These are phyloP conservation scores for Gastracanthus pulcherrimus DNA, from an alignment of 2,888 invertebrate genomes.

Conservation along the genomic window DNA sequence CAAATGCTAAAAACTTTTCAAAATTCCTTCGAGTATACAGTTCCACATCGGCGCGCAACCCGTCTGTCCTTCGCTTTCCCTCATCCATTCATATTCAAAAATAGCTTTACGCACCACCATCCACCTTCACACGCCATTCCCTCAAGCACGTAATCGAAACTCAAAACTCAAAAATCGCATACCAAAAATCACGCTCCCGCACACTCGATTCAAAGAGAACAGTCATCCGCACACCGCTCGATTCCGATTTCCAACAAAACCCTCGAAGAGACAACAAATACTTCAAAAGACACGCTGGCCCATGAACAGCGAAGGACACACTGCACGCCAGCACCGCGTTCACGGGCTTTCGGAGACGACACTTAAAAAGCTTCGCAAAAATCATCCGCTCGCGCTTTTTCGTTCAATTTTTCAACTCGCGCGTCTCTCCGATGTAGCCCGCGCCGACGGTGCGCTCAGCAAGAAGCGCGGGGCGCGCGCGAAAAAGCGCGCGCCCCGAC, in stretches of 20 bases:
- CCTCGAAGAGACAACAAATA: background rate
- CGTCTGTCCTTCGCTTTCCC: background rate
- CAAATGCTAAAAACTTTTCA: background rate
- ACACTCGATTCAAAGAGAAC: no score
- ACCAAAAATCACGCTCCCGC: no score
- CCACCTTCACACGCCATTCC: no score
- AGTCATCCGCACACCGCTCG: background rate
- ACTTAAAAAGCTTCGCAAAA: background rate
- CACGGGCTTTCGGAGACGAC: background rate
- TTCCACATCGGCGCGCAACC: background rate
- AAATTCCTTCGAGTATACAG: background rate
- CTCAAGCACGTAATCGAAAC: no score
- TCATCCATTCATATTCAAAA: background rate
- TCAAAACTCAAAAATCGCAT: background rate
- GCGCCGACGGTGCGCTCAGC: no score
- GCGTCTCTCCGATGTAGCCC: background rate
- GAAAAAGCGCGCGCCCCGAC: conserved; percentile 10
- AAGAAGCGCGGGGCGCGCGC: background rate
- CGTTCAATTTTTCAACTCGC: background rate
- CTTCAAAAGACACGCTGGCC: background rate
- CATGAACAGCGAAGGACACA: background rate
- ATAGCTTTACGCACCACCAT: no score
- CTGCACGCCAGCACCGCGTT: background rate
- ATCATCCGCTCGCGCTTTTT: background rate
- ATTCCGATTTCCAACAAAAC: background rate